Evolutionary conservation across 1,140 invertebrate genomes (phyloP).

Genomic region (Copidosoma floridanum): DNA sequence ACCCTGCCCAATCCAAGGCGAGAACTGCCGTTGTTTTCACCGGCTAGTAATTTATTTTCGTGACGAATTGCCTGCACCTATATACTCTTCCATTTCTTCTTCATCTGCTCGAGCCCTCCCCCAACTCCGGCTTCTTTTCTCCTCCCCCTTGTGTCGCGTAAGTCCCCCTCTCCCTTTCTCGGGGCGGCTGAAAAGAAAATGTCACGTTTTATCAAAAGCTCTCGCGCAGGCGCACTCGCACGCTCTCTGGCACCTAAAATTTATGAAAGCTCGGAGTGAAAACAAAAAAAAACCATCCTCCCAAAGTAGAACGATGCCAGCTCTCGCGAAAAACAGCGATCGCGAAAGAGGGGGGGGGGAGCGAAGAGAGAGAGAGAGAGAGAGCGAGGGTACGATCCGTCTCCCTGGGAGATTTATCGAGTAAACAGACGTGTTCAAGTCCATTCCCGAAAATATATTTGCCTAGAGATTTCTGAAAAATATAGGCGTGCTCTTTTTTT

Average conservation of each 20-base stretch:
- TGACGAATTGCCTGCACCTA: conserved; percentile 21
- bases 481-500: conserved; percentile 1
- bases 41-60: conserved; percentile 26
- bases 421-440: conserved; percentile 29
- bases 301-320: conserved; percentile 24
- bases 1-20: conserved; percentile 11
- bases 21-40: conserved; percentile 22
- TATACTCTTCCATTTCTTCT: not conserved
- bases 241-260: conserved; percentile 15
- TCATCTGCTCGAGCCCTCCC: not conserved
- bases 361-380: not conserved
- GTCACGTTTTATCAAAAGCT: conserved; percentile 26
- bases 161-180: not conserved
- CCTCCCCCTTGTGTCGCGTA: not conserved
- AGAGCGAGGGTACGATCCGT: conserved; percentile 21
- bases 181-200: conserved; percentile 13
- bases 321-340: conserved; percentile 21
- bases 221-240: not conserved
- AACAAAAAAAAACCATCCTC: no score
- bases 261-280: conserved; percentile 9
- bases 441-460: conserved; percentile 30
- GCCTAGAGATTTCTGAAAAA: conserved; percentile 25
- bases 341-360: not conserved
- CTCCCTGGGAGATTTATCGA: conserved; percentile 29
- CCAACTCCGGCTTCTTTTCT: not conserved